Evolutionary conservation across 1,140 invertebrate species (phyloP).

Genomic region (Lutraria rhynchaena): DNA sequence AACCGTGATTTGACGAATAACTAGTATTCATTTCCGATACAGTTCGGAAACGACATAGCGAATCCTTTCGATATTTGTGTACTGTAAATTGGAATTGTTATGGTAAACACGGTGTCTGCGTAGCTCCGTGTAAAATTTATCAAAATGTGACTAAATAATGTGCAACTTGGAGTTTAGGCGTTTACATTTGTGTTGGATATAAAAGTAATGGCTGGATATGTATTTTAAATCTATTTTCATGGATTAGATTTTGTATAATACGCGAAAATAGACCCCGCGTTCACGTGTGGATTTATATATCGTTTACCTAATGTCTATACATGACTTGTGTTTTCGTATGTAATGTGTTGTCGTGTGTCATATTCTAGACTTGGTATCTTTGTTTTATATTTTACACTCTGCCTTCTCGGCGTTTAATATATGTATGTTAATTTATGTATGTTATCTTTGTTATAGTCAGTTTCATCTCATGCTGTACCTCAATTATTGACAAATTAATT

Average conservation of each 20-base stretch:
- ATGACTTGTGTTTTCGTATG: too few species aligned
- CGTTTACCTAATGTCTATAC: background rate
- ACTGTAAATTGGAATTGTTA: constrained; percentile 20
- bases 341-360: too few species aligned
- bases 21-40: background rate
- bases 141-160: constrained; percentile 9
- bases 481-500: too few species aligned
- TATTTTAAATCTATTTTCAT: background rate
- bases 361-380: too few species aligned
- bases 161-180: background rate
- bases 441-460: too few species aligned
- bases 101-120: constrained; percentile 24
- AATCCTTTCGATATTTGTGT: background rate
- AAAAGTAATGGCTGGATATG: background rate
- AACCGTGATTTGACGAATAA: too few species aligned
- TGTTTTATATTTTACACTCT: too few species aligned
- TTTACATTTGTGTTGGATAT: background rate
- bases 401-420: too few species aligned
- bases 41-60: background rate
- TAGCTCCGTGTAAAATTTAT: background rate
- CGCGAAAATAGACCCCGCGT: background rate
- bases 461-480: too few species aligned
- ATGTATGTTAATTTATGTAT: too few species aligned
- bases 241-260: background rate
- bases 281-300: background rate